Conservation (phyloP, 1,140 invertebrate species). For the Ostrea denselamellosa region DNA sequence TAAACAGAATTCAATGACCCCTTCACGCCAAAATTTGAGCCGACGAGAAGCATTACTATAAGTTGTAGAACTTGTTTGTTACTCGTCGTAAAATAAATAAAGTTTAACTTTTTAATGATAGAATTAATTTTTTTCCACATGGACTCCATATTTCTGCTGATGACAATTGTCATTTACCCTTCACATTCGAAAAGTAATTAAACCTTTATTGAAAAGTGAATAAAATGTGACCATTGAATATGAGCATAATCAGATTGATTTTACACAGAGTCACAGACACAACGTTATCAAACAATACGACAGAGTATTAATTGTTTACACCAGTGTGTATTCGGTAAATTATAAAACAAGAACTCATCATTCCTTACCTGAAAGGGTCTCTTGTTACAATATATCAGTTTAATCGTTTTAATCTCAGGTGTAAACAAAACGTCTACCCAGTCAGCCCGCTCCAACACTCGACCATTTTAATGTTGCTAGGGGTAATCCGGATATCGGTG, state of each 20-base stretch:
- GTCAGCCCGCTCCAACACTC: background rate
- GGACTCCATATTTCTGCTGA: too few relatives aligned
- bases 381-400: background rate
- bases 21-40: too few relatives aligned
- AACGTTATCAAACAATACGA: background rate
- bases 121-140: too few relatives aligned
- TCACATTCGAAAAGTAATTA: too few relatives aligned
- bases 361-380: background rate
- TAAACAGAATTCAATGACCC: too few relatives aligned
- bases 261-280: background rate
- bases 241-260: background rate
- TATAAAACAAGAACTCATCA: conserved; percentile 17
- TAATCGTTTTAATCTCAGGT: conserved; percentile 23
- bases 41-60: too few relatives aligned
- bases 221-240: background rate
- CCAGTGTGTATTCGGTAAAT: background rate
- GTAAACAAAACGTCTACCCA: conserved; percentile 9
- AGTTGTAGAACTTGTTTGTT: too few relatives aligned
- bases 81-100: too few relatives aligned
- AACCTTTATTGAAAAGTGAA: too few relatives aligned
- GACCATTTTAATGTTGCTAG: conserved; percentile 27
- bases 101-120: too few relatives aligned
- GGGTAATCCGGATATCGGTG: conserved; percentile 26
- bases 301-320: background rate
- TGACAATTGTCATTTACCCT: too few relatives aligned